Evolutionary conservation across 2,113 vertebrate genomes (phyloP).

Genomic region (Dromas ardeola): DNA sequence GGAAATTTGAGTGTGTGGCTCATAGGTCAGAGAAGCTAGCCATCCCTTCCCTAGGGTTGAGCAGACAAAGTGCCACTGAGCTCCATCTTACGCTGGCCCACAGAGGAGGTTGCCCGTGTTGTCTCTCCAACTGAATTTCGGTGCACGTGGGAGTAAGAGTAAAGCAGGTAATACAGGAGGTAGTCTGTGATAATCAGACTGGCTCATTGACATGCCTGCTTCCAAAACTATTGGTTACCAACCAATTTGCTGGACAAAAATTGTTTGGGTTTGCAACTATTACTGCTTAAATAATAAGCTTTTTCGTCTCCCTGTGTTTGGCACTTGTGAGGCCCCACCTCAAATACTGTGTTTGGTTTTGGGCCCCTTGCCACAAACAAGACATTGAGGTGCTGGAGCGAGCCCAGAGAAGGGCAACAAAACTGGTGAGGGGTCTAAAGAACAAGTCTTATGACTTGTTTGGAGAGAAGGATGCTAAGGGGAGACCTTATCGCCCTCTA

Average conservation of each 20-base stretch:
- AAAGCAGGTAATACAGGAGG: neutral
- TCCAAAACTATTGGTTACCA: neutral
- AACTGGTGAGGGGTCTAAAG: neutral
- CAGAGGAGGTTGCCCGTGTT: fast-evolving
- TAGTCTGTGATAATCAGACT: neutral
- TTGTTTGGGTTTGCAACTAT: neutral
- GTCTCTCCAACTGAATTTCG: neutral
- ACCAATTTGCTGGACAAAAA: neutral
- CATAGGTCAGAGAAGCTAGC: neutral
- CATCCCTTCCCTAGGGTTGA: fast-evolving
- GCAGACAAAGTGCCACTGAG: neutral
- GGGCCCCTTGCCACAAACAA: no score
- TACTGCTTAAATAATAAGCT: neutral
- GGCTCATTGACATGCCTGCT: neutral
- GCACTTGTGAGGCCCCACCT: neutral
- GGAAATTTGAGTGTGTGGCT: neutral
- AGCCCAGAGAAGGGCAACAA: no score
- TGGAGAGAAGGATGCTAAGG: neutral
- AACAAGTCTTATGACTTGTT: neutral
- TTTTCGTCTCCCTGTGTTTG: neutral
- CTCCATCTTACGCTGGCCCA: fast-evolving
- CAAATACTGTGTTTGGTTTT: neutral
- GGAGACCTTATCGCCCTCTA: neutral
- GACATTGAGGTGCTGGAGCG: no score
- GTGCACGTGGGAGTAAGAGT: neutral